phyloP scores from a whole-genome alignment of 1,140 invertebrate species.

The Cotesia chilonis region DNA sequence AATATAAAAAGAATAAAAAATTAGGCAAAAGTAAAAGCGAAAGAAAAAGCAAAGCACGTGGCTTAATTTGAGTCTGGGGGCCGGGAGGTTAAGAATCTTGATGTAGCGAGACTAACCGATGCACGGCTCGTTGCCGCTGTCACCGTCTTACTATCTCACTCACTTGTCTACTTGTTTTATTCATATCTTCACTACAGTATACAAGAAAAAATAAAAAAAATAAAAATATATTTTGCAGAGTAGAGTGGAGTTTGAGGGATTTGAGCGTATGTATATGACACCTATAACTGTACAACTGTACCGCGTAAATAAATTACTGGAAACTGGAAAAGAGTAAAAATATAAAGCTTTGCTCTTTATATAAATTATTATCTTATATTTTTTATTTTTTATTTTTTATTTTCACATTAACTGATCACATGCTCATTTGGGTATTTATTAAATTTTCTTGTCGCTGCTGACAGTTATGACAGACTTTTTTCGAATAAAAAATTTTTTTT shows the following conservation, averaged over 20 bases:
- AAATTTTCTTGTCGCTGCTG: slow-evolving; percentile 43
- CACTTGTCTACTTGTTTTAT: slow-evolving; percentile 31
- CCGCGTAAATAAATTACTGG: neutral
- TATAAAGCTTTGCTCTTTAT: no score
- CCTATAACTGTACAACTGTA: no score
- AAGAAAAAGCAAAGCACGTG: slow-evolving; percentile 10
- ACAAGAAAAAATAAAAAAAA: neutral
- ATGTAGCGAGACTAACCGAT: slow-evolving; percentile 64
- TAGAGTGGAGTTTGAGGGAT: no score
- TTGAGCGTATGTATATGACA: no score
- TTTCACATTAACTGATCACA: neutral
- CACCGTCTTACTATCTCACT: slow-evolving; percentile 59
- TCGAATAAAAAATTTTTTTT: neutral
- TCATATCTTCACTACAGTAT: slow-evolving; percentile 1
- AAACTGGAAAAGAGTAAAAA: neutral
- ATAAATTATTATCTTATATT: no score
- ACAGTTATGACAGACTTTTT: slow-evolving; percentile 49
- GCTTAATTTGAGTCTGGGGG: slow-evolving; percentile 28
- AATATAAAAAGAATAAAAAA: no score
- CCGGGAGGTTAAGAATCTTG: slow-evolving; percentile 50
- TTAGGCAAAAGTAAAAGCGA: no score
- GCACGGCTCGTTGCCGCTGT: slow-evolving; percentile 65
- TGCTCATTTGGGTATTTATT: slow-evolving; percentile 47
- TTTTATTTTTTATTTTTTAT: no score
- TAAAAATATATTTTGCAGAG: no score